A percentile compares a stretch with the other conserved stretches of the same genome.
Conservation (phyloP, 2,797 vertebrate species). For the Microctenopoma lineatum region DNA sequence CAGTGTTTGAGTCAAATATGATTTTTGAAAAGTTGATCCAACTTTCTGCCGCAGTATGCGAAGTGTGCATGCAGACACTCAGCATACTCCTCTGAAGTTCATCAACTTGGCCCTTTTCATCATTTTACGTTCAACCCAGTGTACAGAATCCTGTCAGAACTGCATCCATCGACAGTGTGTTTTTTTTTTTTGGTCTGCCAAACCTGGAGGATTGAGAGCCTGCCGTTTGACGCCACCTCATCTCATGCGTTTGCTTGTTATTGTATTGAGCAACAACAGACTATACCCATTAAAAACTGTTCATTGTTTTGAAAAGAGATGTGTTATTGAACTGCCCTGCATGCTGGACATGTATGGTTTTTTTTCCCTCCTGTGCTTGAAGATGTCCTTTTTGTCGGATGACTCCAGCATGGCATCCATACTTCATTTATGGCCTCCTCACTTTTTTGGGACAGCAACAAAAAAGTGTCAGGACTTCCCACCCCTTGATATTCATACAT, state of each 20-base stretch:
- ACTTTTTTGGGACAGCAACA: conserved; percentile 95
- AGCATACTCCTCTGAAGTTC: conserved; percentile 83
- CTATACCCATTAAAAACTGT: conserved; percentile 84
- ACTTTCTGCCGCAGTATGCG: conserved; percentile 86
- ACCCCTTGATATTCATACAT: conserved; percentile 73
- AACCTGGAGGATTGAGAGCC: conserved; percentile 89
- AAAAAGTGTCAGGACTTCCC: conserved; percentile 92
- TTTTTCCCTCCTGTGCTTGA: conserved; percentile 87
- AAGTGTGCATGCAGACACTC: conserved; percentile 84
- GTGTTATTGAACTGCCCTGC: conserved; percentile 94
- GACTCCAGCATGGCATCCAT: conserved; percentile 98
- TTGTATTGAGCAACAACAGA: conserved; percentile 93
- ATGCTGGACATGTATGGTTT: conserved; percentile 99
- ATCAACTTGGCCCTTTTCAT: conserved; percentile 78
- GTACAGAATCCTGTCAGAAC: conserved; percentile 86
- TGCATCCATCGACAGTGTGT: conserved; percentile 84
- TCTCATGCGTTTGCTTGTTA: conserved; percentile 94
- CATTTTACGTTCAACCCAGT: conserved; percentile 84
- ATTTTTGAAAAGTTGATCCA: conserved; percentile 87
- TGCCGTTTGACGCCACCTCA: conserved; percentile 93
- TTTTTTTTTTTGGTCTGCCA: conserved; percentile 79
- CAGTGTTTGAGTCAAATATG: conserved; percentile 82
- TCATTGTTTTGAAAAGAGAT: conserved; percentile 90
- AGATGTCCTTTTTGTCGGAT: conserved; percentile 89
- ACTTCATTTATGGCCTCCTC: conserved; percentile 90